phyloP scores from a whole-genome alignment of 2,888 invertebrate genomes.

The Spicauda simplicius region DNA sequence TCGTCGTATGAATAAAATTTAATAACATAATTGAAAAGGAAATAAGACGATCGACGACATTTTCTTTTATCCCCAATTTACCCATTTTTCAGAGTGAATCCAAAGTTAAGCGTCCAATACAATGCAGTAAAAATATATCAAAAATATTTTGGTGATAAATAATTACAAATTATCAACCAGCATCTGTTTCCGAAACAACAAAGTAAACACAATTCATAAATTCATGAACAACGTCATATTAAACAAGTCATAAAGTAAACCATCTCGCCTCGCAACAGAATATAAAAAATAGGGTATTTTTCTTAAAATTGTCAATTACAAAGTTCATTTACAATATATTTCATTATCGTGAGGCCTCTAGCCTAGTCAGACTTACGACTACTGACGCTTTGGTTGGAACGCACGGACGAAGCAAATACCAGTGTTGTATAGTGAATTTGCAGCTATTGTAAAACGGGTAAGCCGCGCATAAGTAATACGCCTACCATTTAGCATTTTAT shows the following conservation, averaged over 20 bases:
- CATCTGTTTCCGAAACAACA: conserved; percentile 59
- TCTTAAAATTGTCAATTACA: conserved; percentile 59
- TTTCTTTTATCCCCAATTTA: too few species aligned
- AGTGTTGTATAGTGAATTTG: background rate
- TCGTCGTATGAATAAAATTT: too few species aligned
- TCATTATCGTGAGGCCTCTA: conserved; percentile 57
- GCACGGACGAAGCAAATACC: conserved; percentile 28
- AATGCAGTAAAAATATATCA: background rate
- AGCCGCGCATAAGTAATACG: background rate
- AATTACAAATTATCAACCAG: conserved; percentile 6
- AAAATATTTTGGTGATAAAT: background rate
- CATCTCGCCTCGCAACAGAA: conserved; percentile 44
- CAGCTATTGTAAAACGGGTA: background rate
- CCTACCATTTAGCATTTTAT: too few species aligned
- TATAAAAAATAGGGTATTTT: conserved; percentile 41
- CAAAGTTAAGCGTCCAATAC: background rate
- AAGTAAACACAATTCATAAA: conserved; percentile 70
- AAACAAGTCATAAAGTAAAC: conserved; percentile 70
- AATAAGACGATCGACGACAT: too few species aligned
- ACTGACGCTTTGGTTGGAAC: conserved; percentile 63
- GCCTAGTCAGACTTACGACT: conserved; percentile 60
- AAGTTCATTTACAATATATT: conserved; percentile 66
- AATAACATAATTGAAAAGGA: too few species aligned
- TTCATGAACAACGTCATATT: conserved; percentile 70
- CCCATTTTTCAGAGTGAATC: too few species aligned